Evolutionary conservation across 2,888 invertebrate genomes (phyloP).

Genomic region (Drepana falcataria): DNA sequence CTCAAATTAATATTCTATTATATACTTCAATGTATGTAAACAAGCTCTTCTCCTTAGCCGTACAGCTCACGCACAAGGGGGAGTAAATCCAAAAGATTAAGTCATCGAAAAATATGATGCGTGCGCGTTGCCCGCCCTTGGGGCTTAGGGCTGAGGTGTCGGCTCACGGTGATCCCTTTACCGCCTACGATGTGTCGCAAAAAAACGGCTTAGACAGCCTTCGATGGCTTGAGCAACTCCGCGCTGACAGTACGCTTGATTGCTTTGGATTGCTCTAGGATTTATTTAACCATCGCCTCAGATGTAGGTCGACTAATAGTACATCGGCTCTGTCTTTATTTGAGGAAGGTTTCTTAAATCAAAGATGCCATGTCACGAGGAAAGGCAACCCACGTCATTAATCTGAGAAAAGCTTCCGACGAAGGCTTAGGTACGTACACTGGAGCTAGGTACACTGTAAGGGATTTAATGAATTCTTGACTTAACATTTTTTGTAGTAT

Average conservation of each 20-base stretch:
- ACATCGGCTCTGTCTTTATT: background rate
- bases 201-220: conserved; percentile 46
- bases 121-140: conserved; percentile 43
- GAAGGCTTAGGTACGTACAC: too few relatives aligned
- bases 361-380: background rate
- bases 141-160: conserved; percentile 38
- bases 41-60: conserved; percentile 13
- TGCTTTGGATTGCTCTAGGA: conserved; percentile 14
- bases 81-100: conserved; percentile 45
- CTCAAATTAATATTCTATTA: too few relatives aligned
- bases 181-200: conserved; percentile 37
- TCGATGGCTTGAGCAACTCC: conserved; percentile 28
- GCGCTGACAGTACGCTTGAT: conserved; percentile 30
- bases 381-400: background rate
- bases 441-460: too few relatives aligned
- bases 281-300: conserved; percentile 7
- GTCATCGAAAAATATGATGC: conserved; percentile 58
- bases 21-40: background rate
- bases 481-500: too few relatives aligned
- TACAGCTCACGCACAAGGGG: conserved; percentile 27
- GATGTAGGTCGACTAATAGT: background rate
- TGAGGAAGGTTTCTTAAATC: background rate
- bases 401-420: background rate
- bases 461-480: too few relatives aligned
- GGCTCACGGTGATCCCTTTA: conserved; percentile 25